Evolutionary conservation across 1,140 invertebrate genomes (phyloP), one percentile per base, ranked within the genome.

Genomic region (Pristionchus pacificus): DNA sequence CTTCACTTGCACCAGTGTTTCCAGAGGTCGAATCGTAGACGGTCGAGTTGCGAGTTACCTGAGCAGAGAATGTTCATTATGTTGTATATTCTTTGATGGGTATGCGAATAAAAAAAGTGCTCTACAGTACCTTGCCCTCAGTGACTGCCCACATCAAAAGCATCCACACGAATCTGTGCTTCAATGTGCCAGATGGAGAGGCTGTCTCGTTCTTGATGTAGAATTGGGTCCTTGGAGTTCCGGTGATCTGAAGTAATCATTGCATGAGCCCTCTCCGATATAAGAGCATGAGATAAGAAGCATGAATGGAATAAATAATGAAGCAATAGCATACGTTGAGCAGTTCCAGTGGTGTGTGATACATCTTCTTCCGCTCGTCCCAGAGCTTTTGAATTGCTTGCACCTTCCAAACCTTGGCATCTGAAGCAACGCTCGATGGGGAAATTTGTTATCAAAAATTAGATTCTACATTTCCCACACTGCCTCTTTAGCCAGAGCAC

Each of bases 121-220:
- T 65, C 63, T 65, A 1, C 32, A 49, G 3, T 70, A 78, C 31
- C 65, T 70, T 65, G 58, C 77, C 57, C 60, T 66, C 58, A 60
- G 38, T 13, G 2, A 74, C 27, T 2, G 76, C 77, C 77, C 77
- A 77, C 77, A 77, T 79, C 55, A 78, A 60, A 6, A 78, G 64
- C 15, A 74, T 70, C 74, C 78, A 78, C 1, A 77, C 66, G 33
- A 71, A 78, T 29, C 77, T 77, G 70, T 78, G 77, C 66, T 78
- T 78, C n/a, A 78, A 28, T 27, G 60, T 74, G 6, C 71, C 74
- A 15, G 77, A 70, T 19, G 13, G 1, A 3, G 77, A 63, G 2
- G 49, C 70, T 10, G 74, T 70, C 58, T 78, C 77, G 67, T 78
- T 72, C 63, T 78, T 78, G 64, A 77, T 74, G 59, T 74, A 30